Evolutionary conservation across 2,113 vertebrate species (phyloP), one percentile per base, ranked within the genome.

Genomic region (Struthio camelus): DNA sequence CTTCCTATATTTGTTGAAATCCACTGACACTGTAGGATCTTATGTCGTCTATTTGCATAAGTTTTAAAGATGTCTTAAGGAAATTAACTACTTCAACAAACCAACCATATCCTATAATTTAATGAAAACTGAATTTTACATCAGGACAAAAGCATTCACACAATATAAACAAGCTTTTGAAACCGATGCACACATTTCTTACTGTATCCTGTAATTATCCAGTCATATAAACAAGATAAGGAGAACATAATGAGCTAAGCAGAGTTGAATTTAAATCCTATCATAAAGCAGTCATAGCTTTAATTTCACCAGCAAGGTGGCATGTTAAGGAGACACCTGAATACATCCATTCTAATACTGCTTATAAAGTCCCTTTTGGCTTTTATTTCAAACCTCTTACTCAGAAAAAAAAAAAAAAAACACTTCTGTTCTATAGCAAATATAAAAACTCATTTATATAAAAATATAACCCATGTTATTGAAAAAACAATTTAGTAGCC

Each of bases 281-380:
- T 89, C 96, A 71, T 80, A 93, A 96, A 94, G 19, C 19, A 94
- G 69, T 53, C 67, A 92, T 44, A 92, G 50, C 66, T 97, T 96
- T 94, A 77, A 91, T 93, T 96, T 97, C 94, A 91, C 95, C 46
- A 96, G 14, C 79, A 94, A 82, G 64, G 89, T 93, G 89, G 85
- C 72, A 75, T 59, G 30, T n/a, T 78, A 89, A 80, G 78, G 85
- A 94, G 65, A 91, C 58, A 96, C 44, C 64, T 72, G 82, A 75
- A 92, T 89, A 80, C 88, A 87, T 53, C 61, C 24, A 56, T 95
- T 88, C 62, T 51, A 87, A 75, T 86, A 66, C 14, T 70, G n/a
- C 46, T 88, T 93, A 83, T 24, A 71, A 62, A 4, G 9, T 1
- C 14, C 11, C 56, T 86, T 54, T 18, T 36, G 58, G 28, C 50